Conservation (phyloP, 2,888 invertebrate species). For the Amiota mariae region DNA sequence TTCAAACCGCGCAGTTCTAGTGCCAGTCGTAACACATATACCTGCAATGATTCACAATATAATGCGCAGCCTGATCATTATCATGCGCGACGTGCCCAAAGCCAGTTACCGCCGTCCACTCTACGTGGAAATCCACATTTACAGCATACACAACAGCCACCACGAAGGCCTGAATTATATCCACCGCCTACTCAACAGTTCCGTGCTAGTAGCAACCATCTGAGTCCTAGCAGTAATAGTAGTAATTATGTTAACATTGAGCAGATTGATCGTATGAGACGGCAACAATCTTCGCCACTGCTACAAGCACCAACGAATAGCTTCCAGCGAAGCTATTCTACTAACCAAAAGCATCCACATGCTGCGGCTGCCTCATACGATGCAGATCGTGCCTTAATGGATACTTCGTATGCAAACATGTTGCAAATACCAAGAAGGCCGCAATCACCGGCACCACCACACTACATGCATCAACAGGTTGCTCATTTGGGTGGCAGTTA, state of each 20-base stretch:
- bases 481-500: constrained; percentile 56
- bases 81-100: constrained; percentile 70
- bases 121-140: constrained; percentile 44
- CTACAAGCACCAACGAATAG: constrained; percentile 60
- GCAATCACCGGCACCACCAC: constrained; percentile 43
- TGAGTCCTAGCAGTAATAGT: constrained; percentile 50
- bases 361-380: constrained; percentile 63
- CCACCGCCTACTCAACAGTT: constrained; percentile 41
- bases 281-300: constrained; percentile 72
- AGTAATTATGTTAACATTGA: constrained; percentile 77
- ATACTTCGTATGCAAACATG: constrained; percentile 62
- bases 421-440: constrained; percentile 57
- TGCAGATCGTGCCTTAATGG: constrained; percentile 50
- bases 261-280: constrained; percentile 75
- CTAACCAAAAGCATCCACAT: constrained; percentile 66
- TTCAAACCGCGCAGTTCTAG: constrained; percentile 63
- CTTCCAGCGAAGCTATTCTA: constrained; percentile 72
- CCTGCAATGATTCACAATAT: constrained; percentile 60
- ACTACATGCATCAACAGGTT: constrained; percentile 45
- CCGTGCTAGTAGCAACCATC: constrained; percentile 55
- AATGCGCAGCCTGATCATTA: constrained; percentile 67
- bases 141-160: constrained; percentile 33
- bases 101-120: constrained; percentile 65
- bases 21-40: constrained; percentile 68
- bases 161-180: constrained; percentile 25